phyloP scores from a whole-genome alignment of 2,888 invertebrate species.

The Drosophila atroscutellata region DNA sequence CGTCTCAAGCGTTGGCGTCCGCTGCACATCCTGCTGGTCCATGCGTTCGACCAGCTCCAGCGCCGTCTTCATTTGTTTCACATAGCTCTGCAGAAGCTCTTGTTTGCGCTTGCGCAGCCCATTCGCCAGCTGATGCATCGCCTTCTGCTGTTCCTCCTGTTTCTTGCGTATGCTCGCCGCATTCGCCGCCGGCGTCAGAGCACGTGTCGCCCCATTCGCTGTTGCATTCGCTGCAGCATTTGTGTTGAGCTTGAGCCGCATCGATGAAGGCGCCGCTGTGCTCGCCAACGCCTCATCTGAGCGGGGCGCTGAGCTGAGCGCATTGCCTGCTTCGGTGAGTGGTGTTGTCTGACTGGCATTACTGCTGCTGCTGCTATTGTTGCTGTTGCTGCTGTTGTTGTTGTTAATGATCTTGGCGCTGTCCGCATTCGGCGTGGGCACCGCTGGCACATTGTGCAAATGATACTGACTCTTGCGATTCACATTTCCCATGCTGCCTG shows the following conservation, averaged over 20 bases:
- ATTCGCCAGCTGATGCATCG: slow-evolving; percentile 90
- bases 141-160: slow-evolving; percentile 90
- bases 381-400: slow-evolving; percentile 64
- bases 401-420: slow-evolving; percentile 80
- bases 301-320: slow-evolving; percentile 19
- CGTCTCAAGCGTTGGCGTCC: slow-evolving; percentile 90
- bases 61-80: slow-evolving; percentile 94
- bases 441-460: slow-evolving; percentile 83
- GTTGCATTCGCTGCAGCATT: slow-evolving; percentile 64
- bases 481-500: slow-evolving; percentile 32
- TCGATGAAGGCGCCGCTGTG: slow-evolving; percentile 68
- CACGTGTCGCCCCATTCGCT: slow-evolving; percentile 85
- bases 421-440: slow-evolving; percentile 82
- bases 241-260: slow-evolving; percentile 62
- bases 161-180: slow-evolving; percentile 90
- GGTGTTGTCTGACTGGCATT: slow-evolving; percentile 60
- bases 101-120: slow-evolving; percentile 94
- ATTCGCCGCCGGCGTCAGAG: slow-evolving; percentile 86
- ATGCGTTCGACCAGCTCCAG: slow-evolving; percentile 93
- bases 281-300: slow-evolving; percentile 57
- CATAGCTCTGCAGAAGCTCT: slow-evolving; percentile 93
- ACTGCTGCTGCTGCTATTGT: slow-evolving; percentile 54
- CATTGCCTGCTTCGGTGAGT: slow-evolving; percentile 49
- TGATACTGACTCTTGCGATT: slow-evolving; percentile 82
- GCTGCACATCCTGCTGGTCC: slow-evolving; percentile 90